Conservation (phyloP, 2,797 vertebrate species). For the Characodon lateralis region DNA sequence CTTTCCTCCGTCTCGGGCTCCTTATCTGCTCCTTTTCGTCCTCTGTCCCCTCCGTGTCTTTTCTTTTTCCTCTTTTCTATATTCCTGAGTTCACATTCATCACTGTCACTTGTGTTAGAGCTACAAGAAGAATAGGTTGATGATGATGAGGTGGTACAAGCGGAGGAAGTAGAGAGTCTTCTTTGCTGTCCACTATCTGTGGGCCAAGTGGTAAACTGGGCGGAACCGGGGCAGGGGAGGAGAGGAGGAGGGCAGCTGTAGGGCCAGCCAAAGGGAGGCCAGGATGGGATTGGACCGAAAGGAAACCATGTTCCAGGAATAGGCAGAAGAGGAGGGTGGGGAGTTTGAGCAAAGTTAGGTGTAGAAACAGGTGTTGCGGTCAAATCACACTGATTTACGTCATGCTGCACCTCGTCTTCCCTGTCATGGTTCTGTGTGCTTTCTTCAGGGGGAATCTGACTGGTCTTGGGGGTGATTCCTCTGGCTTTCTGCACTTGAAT, state of each 20-base stretch:
- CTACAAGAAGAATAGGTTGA: conserved; percentile 49
- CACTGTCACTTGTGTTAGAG: conserved; percentile 62
- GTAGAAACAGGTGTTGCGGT: conserved; percentile 1
- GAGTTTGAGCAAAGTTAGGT: conserved; percentile 8
- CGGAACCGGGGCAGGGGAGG: conserved; percentile 7
- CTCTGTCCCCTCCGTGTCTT: conserved; percentile 46
- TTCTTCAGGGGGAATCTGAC: conserved; percentile 19
- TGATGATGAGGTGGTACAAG: conserved; percentile 52
- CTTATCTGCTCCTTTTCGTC: conserved; percentile 44
- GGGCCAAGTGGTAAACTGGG: conserved; percentile 9
- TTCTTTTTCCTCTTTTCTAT: conserved; percentile 49
- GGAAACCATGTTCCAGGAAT: conserved; percentile 35
- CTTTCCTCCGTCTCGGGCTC: conserved; percentile 48
- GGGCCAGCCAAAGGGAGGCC: conserved; percentile 32
- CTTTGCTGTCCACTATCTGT: conserved; percentile 29
- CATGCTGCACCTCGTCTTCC: conserved; percentile 12
- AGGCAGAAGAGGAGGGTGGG: conserved; percentile 25
- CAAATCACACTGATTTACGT: background rate
- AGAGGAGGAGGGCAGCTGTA: conserved; percentile 32
- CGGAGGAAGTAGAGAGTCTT: conserved; percentile 55
- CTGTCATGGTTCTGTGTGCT: conserved; percentile 29
- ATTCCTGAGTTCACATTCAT: conserved; percentile 45
- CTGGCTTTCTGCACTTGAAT: conserved; percentile 85
- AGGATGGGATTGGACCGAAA: conserved; percentile 16
- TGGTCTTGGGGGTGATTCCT: conserved; percentile 78